phyloP scores from a whole-genome alignment of 2,888 invertebrate genomes.

The Plebejus argus region DNA sequence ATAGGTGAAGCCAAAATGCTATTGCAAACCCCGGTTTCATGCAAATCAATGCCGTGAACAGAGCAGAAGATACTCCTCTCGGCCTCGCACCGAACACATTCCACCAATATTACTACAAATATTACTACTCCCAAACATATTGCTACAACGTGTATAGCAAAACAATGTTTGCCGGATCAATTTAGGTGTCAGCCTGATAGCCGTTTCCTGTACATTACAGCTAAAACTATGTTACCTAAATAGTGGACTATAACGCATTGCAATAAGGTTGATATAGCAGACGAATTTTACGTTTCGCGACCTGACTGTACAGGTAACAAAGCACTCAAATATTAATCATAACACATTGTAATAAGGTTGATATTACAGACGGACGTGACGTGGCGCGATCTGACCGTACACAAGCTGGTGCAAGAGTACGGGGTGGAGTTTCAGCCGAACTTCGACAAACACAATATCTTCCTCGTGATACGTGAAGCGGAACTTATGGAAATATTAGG shows the following conservation, averaged over 20 bases:
- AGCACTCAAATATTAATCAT: background rate
- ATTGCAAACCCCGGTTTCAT: too few species aligned
- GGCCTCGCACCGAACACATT: too few species aligned
- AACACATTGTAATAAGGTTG: background rate
- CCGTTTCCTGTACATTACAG: too few species aligned
- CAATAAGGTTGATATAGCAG: slow-evolving; percentile 46
- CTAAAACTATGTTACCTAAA: too few species aligned
- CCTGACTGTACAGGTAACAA: slow-evolving; percentile 37
- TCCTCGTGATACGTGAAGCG: slow-evolving; percentile 86
- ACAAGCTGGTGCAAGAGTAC: slow-evolving; percentile 84
- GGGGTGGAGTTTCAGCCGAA: slow-evolving; percentile 84
- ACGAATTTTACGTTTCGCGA: slow-evolving; percentile 85
- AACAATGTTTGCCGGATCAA: too few species aligned
- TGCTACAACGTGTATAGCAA: too few species aligned
- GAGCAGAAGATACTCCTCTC: too few species aligned
- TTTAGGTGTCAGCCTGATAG: too few species aligned
- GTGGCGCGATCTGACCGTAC: slow-evolving; percentile 87
- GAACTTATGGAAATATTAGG: slow-evolving; percentile 88
- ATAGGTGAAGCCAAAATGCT: too few species aligned
- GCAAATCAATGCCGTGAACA: too few species aligned
- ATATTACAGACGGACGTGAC: slow-evolving; percentile 71
- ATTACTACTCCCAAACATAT: too few species aligned
- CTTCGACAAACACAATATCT: slow-evolving; percentile 83
- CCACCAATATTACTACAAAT: too few species aligned
- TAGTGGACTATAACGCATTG: background rate